phyloP scores from a whole-genome alignment of 2,797 vertebrate genomes.

The Delichon dasypus region DNA sequence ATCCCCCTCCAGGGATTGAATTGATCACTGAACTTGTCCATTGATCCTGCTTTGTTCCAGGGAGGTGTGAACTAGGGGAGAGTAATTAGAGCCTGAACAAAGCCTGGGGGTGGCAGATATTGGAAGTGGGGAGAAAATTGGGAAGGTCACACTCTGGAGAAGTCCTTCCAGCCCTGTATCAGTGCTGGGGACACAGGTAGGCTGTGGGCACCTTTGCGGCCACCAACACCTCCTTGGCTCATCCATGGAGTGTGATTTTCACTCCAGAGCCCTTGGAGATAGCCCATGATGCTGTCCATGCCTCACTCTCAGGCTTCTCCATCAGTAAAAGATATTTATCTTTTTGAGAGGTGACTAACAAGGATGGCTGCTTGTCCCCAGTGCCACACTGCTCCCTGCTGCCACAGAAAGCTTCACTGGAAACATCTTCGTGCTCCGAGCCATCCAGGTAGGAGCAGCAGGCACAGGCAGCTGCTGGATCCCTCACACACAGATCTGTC shows the following conservation, averaged over 20 bases:
- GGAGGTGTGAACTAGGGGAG: not conserved
- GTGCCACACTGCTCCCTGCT: fast-evolving
- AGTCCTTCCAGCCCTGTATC: not conserved
- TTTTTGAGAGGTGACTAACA: not conserved
- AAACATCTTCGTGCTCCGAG: not conserved
- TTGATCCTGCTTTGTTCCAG: not conserved
- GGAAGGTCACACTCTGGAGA: not conserved
- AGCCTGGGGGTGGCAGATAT: not conserved
- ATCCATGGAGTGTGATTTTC: fast-evolving
- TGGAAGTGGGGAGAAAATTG: not conserved
- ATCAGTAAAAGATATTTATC: not conserved
- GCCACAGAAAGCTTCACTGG: not conserved
- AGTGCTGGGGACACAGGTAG: not conserved
- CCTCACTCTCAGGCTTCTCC: not conserved
- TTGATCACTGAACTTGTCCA: not conserved
- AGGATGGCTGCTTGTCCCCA: not conserved
- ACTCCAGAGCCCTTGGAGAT: not conserved
- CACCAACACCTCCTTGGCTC: not conserved
- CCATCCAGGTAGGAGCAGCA: not conserved
- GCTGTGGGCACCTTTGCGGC: too few relatives aligned
- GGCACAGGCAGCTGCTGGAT: not conserved
- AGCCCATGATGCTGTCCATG: fast-evolving
- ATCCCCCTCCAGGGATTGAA: not conserved
- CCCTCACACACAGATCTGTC: not conserved
- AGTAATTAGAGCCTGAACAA: not conserved